These are phyloP conservation scores for Spea bombifrons DNA, from an alignment of 2,113 vertebrate species.

Conservation along the genomic window DNA sequence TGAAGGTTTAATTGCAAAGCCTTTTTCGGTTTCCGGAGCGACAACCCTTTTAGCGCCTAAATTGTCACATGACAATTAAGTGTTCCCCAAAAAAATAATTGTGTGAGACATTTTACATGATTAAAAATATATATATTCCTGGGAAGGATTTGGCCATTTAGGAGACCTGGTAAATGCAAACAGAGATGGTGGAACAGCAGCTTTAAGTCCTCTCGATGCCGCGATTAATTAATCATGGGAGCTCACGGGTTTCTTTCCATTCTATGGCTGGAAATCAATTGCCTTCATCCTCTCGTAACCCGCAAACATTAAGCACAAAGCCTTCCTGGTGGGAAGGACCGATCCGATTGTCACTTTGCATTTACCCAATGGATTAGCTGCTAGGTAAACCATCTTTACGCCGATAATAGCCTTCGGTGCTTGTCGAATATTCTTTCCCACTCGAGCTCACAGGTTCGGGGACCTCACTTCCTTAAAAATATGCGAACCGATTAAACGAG, in stretches of 20 bases:
- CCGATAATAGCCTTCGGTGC: slow-evolving; percentile 50
- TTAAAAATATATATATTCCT: too few relatives aligned
- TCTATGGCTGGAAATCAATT: slow-evolving; percentile 34
- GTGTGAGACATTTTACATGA: too few relatives aligned
- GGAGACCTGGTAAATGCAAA: too few relatives aligned
- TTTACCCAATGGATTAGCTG: slow-evolving; percentile 62
- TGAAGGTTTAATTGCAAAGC: too few relatives aligned
- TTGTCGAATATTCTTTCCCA: slow-evolving; percentile 44
- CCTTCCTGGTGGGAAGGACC: slow-evolving; percentile 44
- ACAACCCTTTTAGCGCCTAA: too few relatives aligned
- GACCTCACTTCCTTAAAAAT: slow-evolving; percentile 49
- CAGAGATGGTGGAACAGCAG: too few relatives aligned
- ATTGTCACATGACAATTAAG: too few relatives aligned
- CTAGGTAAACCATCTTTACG: not conserved
- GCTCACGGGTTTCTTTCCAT: not conserved
- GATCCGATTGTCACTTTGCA: slow-evolving; percentile 46
- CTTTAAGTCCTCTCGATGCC: not conserved
- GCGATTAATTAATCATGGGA: not conserved
- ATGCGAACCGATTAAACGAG: slow-evolving; percentile 48
- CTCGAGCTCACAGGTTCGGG: slow-evolving; percentile 50
- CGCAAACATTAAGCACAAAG: slow-evolving; percentile 55
- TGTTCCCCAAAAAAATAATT: too few relatives aligned
- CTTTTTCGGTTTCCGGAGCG: too few relatives aligned
- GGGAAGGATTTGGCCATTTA: too few relatives aligned
- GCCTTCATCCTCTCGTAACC: slow-evolving; percentile 50